Conservation (phyloP, 2,888 invertebrate genomes). For the Heliconius ismenius region DNA sequence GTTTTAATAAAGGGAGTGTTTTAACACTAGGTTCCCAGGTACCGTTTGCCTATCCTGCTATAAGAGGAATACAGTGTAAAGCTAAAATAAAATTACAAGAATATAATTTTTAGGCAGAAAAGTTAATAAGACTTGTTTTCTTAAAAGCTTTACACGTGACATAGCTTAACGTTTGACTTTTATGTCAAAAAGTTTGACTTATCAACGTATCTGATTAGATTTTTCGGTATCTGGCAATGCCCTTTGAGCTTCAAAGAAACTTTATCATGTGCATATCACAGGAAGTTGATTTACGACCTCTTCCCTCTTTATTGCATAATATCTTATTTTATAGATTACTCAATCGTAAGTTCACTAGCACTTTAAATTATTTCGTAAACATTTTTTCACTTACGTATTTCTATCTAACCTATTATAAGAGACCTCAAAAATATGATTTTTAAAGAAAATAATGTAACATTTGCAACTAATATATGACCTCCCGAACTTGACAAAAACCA, state of each 20-base stretch:
- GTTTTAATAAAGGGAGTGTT: neutral
- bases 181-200: conserved; percentile 57
- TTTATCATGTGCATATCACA: conserved; percentile 64
- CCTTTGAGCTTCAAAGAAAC: conserved; percentile 62
- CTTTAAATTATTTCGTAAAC: neutral
- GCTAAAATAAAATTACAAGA: neutral
- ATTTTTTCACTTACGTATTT: neutral
- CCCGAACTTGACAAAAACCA: conserved; percentile 45
- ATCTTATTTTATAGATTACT: conserved; percentile 31
- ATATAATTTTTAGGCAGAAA: neutral
- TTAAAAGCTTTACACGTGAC: conserved; percentile 20
- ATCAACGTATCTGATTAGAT: conserved; percentile 63
- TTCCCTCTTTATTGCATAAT: conserved; percentile 32
- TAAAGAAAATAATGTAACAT: conserved; percentile 26
- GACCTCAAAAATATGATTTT: neutral
- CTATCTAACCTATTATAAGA: neutral
- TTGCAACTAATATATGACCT: conserved; percentile 41
- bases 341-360: neutral
- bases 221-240: conserved; percentile 73
- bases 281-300: conserved; percentile 57
- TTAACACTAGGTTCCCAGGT: neutral
- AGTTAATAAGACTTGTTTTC: neutral
- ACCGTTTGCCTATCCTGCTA: neutral
- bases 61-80: neutral
- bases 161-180: conserved; percentile 36